These are phyloP conservation scores for Amia ocellicauda DNA, from an alignment of 2,113 vertebrate species.

Conservation along the genomic window DNA sequence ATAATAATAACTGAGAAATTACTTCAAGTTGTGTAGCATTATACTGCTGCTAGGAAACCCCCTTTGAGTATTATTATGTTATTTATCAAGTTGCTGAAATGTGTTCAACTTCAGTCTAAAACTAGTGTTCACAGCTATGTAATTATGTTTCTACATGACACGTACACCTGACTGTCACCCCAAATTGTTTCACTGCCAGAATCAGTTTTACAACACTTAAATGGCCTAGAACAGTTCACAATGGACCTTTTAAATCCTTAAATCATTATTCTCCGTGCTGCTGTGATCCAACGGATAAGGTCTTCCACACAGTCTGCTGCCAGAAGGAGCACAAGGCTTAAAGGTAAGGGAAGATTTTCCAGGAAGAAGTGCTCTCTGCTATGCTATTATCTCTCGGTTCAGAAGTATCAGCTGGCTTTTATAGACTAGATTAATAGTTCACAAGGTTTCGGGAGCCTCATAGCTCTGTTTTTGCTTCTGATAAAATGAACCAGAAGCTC, in stretches of 20 bases:
- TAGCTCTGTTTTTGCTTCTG: background rate
- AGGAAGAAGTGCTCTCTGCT: background rate
- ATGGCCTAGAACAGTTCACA: background rate
- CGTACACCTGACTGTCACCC: background rate
- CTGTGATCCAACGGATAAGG: slow-evolving; percentile 1
- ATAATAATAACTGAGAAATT: too few species aligned
- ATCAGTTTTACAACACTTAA: slow-evolving; percentile 4
- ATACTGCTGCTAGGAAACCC: too few species aligned
- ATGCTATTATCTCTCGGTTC: slow-evolving; percentile 8
- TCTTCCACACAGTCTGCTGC: background rate
- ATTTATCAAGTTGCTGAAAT: too few species aligned
- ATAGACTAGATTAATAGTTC: slow-evolving; percentile 12
- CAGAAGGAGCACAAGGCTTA: background rate
- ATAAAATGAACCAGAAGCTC: too few species aligned
- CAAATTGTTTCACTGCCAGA: background rate
- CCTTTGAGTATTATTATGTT: too few species aligned
- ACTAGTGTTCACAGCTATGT: too few species aligned
- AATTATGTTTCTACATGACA: too few species aligned
- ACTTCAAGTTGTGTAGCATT: too few species aligned
- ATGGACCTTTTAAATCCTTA: slow-evolving; percentile 11
- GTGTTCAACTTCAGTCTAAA: too few species aligned
- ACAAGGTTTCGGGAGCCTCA: slow-evolving; percentile 6
- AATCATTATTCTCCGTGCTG: slow-evolving; percentile 5
- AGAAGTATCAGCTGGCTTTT: background rate
- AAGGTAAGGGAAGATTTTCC: background rate